phyloP scores from a whole-genome alignment of 2,888 invertebrate species.

The Chymomyza amoena region DNA sequence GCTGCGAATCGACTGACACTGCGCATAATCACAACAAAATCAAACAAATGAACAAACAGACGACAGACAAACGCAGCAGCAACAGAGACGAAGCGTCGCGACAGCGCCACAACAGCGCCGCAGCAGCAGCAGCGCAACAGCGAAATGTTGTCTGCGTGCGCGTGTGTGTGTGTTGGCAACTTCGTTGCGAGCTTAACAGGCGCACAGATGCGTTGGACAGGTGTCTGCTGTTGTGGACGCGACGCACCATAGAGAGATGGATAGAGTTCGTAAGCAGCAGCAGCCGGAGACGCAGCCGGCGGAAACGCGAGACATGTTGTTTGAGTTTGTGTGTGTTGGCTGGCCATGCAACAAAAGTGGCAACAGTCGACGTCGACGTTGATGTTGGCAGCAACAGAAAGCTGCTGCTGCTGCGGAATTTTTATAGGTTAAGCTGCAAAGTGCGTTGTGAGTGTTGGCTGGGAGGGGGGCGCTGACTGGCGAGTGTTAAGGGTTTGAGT shows the following conservation, averaged over 20 bases:
- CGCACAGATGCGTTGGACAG: slow-evolving; percentile 46
- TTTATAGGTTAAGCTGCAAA: slow-evolving; percentile 72
- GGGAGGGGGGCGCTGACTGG: neutral
- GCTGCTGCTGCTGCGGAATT: slow-evolving; percentile 56
- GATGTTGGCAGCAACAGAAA: neutral
- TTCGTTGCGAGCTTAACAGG: slow-evolving; percentile 65
- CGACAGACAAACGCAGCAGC: slow-evolving; percentile 13
- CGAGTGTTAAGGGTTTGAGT: slow-evolving; percentile 18
- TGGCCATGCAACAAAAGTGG: slow-evolving; percentile 25
- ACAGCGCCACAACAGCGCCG: slow-evolving; percentile 1
- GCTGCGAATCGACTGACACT: slow-evolving; percentile 38
- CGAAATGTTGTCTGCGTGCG: slow-evolving; percentile 25
- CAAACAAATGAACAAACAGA: slow-evolving; percentile 57
- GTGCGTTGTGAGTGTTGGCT: slow-evolving; percentile 34
- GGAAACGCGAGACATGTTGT: neutral
- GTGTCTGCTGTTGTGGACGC: neutral
- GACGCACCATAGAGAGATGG: neutral
- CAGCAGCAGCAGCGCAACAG: neutral
- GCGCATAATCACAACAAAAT: slow-evolving; percentile 72
- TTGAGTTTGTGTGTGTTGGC: neutral
- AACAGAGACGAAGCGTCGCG: slow-evolving; percentile 8
- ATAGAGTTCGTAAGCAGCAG: neutral
- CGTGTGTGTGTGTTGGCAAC: slow-evolving; percentile 65
- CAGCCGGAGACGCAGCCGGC: neutral
- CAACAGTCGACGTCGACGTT: slow-evolving; percentile 18